Evolutionary conservation across 2,888 invertebrate genomes (phyloP).

Genomic region (Tortricodes alternella): DNA sequence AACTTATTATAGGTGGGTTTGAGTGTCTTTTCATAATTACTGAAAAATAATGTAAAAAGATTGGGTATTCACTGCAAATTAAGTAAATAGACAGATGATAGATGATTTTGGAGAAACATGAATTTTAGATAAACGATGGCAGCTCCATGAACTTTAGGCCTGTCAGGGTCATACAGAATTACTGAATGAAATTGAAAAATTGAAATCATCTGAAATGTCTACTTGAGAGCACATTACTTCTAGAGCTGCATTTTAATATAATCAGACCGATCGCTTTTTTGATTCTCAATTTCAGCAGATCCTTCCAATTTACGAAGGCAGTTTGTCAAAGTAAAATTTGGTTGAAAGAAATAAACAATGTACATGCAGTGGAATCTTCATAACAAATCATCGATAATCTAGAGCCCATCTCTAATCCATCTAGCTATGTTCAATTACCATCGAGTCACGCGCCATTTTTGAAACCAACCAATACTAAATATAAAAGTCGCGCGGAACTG

Average conservation of each 20-base stretch:
- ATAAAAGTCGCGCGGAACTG: neutral
- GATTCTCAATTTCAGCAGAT: neutral
- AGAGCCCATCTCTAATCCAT: slow-evolving; percentile 46
- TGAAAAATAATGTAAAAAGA: neutral
- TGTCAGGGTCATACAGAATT: too few species aligned
- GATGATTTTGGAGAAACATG: neutral
- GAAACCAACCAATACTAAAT: neutral
- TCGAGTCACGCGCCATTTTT: slow-evolving; percentile 4
- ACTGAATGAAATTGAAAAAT: too few species aligned
- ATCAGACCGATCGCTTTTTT: neutral
- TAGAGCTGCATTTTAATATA: neutral
- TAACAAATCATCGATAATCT: slow-evolving; percentile 49
- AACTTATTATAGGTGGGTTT: slow-evolving; percentile 27
- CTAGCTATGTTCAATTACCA: neutral
- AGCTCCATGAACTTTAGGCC: too few species aligned
- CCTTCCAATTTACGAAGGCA: slow-evolving; percentile 41
- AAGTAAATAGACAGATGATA: slow-evolving; percentile 6
- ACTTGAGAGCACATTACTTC: neutral
- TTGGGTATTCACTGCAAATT: neutral
- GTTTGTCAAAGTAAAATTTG: slow-evolving; percentile 44
- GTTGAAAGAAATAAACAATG: slow-evolving; percentile 37
- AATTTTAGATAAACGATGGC: neutral
- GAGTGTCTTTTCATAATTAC: slow-evolving; percentile 6
- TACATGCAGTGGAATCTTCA: slow-evolving; percentile 58
- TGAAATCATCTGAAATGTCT: too few species aligned